A percentile compares a stretch with the other conserved stretches of the same genome.
phyloP scores from a whole-genome alignment of 2,113 vertebrate genomes.

The Notechis scutatus region DNA sequence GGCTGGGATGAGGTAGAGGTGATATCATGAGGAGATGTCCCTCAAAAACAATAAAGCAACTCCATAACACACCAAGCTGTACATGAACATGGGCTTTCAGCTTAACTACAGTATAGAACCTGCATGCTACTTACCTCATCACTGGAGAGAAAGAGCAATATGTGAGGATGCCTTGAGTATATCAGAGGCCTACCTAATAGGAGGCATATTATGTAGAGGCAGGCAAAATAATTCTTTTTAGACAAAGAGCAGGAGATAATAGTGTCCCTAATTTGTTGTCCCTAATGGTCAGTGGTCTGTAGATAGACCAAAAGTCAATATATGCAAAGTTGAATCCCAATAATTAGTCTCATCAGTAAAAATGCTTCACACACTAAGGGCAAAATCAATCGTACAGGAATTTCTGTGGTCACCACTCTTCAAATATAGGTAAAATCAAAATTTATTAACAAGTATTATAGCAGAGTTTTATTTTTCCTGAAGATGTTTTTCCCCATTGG shows the following conservation, averaged over 20 bases:
- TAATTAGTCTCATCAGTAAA: not conserved
- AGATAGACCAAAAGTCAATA: not conserved
- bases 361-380: not conserved
- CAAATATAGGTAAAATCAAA: not conserved
- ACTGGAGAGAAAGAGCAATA: not conserved
- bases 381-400: not conserved
- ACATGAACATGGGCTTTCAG: not conserved
- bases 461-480: not conserved
- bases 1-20: not conserved
- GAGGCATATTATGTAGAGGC: not conserved
- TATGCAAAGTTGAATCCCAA: not conserved
- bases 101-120: not conserved
- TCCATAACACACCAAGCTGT: not conserved
- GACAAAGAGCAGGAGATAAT: not conserved
- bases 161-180: not conserved
- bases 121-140: not conserved
- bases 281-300: not conserved
- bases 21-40: not conserved
- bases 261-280: not conserved
- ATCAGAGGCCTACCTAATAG: not conserved
- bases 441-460: not conserved
- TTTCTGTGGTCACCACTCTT: not conserved
- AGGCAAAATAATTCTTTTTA: not conserved
- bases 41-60: not conserved
- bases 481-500: not conserved